phyloP scores from a whole-genome alignment of 2,888 invertebrate species.

The Xestia c-nigrum region DNA sequence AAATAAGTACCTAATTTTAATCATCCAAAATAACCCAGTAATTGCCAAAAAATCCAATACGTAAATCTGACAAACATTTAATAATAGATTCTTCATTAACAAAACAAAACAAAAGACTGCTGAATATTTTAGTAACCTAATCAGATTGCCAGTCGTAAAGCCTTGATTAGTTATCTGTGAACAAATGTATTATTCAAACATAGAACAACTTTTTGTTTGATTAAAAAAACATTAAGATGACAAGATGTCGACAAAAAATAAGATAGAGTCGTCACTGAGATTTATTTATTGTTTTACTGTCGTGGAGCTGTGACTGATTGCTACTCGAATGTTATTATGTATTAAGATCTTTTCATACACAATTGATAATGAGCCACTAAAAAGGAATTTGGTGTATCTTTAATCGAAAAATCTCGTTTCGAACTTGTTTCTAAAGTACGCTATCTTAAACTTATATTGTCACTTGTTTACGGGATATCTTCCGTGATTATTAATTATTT shows the following conservation, averaged over 20 bases:
- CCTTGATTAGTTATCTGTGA: slow-evolving; percentile 41
- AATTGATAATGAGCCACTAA: not conserved
- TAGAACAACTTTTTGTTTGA: slow-evolving; percentile 45
- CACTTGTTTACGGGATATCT: too few species aligned
- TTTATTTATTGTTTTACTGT: slow-evolving; percentile 46
- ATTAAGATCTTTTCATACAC: not conserved
- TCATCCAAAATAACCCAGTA: not conserved
- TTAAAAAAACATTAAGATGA: slow-evolving; percentile 41
- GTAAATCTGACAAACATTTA: not conserved
- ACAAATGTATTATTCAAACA: slow-evolving; percentile 46
- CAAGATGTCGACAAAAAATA: slow-evolving; percentile 41
- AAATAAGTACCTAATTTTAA: not conserved
- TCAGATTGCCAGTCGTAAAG: slow-evolving; percentile 28
- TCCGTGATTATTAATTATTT: too few species aligned
- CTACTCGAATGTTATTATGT: slow-evolving; percentile 22
- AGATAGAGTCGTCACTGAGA: slow-evolving; percentile 43
- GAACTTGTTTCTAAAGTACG: not conserved
- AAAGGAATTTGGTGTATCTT: not conserved
- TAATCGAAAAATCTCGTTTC: not conserved
- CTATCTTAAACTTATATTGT: too few species aligned
- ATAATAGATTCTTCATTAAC: not conserved
- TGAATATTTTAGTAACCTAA: slow-evolving; percentile 24
- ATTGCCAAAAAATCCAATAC: not conserved
- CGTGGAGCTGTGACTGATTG: slow-evolving; percentile 40
- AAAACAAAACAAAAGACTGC: slow-evolving; percentile 31